These are phyloP conservation scores for Cassiopea xamachana DNA, from an alignment of 30 jellyfish, hydroid and myxozoan genomes.

Conservation along the genomic window DNA sequence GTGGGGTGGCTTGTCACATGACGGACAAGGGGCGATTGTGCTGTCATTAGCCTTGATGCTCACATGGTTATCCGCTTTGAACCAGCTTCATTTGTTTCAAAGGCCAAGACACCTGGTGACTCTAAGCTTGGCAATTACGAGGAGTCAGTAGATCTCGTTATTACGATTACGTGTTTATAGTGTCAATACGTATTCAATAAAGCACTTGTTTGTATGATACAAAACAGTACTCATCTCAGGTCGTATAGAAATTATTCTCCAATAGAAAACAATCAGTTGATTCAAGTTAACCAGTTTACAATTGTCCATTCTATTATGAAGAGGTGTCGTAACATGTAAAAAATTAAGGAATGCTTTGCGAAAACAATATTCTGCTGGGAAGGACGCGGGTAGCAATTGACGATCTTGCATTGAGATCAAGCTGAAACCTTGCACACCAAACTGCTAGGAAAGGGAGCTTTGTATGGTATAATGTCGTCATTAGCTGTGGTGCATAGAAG, in stretches of 20 bases:
- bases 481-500: too few relatives aligned
- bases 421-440: neutral
- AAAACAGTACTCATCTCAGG: neutral
- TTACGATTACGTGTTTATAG: too few relatives aligned
- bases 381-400: neutral
- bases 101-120: too few relatives aligned
- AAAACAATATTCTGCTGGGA: neutral
- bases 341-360: neutral
- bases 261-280: neutral
- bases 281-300: neutral
- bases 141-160: too few relatives aligned
- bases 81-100: too few relatives aligned
- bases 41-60: too few relatives aligned
- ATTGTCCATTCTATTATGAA: neutral
- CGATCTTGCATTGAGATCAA: neutral
- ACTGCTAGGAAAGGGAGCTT: neutral
- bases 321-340: slow-evolving; percentile 6
- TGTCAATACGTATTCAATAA: neutral
- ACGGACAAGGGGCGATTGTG: too few relatives aligned
- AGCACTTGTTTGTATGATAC: neutral
- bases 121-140: too few relatives aligned
- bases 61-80: too few relatives aligned
- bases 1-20: too few relatives aligned
- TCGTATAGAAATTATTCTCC: neutral
- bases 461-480: neutral